These are phyloP conservation scores for Syrmaticus mikado DNA, from an alignment of 2,113 vertebrate species.

Conservation along the genomic window DNA sequence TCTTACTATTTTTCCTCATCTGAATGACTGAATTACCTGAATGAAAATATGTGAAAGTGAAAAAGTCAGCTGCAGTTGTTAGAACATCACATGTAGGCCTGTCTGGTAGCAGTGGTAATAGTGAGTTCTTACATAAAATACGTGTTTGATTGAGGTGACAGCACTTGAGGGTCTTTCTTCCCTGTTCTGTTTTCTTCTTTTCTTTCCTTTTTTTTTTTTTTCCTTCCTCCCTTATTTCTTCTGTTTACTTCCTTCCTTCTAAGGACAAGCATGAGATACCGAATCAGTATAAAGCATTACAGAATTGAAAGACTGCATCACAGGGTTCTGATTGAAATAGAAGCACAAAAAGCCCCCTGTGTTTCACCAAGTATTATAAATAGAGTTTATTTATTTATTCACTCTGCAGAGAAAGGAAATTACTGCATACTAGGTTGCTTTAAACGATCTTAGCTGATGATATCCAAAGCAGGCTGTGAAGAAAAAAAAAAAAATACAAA, in stretches of 20 bases:
- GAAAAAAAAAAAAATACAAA: not conserved
- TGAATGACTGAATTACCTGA: slow-evolving; percentile 4
- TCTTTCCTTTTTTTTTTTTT: not conserved
- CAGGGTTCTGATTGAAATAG: not conserved
- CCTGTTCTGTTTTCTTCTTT: not conserved
- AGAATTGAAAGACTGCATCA: not conserved
- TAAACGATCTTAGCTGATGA: not conserved
- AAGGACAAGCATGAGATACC: not conserved
- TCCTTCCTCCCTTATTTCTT: not conserved
- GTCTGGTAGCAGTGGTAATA: not conserved
- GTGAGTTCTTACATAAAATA: slow-evolving; percentile 1
- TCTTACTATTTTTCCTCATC: not conserved
- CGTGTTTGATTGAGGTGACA: not conserved
- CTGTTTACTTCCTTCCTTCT: not conserved
- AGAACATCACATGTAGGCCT: not conserved
- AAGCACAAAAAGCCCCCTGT: not conserved
- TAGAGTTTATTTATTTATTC: not conserved
- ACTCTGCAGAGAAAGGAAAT: not conserved
- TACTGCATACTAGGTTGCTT: not conserved
- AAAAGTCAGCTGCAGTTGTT: not conserved
- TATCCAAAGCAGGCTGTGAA: not conserved
- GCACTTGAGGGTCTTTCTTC: not conserved
- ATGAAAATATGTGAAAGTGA: not conserved
- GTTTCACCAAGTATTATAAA: not conserved
- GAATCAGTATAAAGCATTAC: not conserved